Conservation (phyloP, 2,888 invertebrate genomes). For the Nycteola revayana region DNA sequence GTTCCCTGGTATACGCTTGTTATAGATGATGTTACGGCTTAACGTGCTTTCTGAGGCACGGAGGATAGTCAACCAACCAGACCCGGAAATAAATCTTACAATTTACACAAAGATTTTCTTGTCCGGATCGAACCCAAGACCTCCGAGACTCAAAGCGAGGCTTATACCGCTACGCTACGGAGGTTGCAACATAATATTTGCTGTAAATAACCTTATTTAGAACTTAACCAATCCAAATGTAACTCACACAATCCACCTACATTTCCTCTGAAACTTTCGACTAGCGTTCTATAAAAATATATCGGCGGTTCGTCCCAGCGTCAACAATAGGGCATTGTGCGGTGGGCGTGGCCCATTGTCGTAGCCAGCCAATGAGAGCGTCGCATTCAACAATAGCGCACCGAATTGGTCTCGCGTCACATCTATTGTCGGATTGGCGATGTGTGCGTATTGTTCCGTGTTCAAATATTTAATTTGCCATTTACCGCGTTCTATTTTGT, state of each 20-base stretch:
- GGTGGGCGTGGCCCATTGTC: slow-evolving; percentile 77
- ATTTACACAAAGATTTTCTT: no score
- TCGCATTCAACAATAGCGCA: slow-evolving; percentile 73
- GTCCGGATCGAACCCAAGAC: no score
- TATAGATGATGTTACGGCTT: no score
- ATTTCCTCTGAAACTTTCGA: not conserved
- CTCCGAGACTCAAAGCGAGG: no score
- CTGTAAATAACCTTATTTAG: no score
- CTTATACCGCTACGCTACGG: no score
- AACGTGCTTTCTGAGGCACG: no score
- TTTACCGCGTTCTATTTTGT: slow-evolving; percentile 28
- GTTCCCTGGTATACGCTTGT: no score
- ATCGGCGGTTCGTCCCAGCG: slow-evolving; percentile 51
- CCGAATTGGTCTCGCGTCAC: slow-evolving; percentile 69
- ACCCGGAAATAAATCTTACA: no score
- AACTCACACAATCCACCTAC: not conserved
- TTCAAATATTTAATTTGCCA: slow-evolving; percentile 44
- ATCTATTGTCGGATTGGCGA: slow-evolving; percentile 73
- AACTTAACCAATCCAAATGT: not conserved
- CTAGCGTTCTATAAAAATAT: slow-evolving; percentile 29
- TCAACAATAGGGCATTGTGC: slow-evolving; percentile 78
- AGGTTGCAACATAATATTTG: no score
- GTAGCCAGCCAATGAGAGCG: slow-evolving; percentile 63
- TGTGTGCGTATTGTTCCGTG: slow-evolving; percentile 51
- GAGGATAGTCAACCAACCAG: no score